Base-by-base conservation (phyloP, 2,113 vertebrate species). In the Acanthochromis polyacanthus region DNA sequence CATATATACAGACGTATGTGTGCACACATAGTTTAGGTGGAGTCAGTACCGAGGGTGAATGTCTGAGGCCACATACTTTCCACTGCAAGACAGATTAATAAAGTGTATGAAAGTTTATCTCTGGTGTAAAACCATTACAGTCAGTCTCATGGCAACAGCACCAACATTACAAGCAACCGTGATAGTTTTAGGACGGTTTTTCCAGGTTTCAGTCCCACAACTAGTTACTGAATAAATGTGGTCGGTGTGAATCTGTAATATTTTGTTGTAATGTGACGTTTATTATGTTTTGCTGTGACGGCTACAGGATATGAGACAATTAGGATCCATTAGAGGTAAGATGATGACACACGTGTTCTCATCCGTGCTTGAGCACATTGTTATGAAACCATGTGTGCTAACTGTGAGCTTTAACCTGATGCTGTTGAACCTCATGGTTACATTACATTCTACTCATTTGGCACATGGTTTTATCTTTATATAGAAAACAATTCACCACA, bases 61-160 rank as follows among this genome's bases (percentile, higher is more conserved):
- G 72, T 62, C 62, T 64, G 28, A 79, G 74, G 84, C 71, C 78
- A 40, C 30, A 61, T 30, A 60, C 57, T 81, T 71, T 55, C 63
- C 46, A 59, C n/a, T 15, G 48, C 48, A 51, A 25, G 40, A 66
- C 1, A 16, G 64, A 38, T n/a, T 22, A 55, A 80, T 62, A 22
- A 20, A 60, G 46, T 28, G 40, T 5, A 2, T 75, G 30, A 25
- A 25, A 25, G 25, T 75, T 59, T 1, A 3, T 43, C 45, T 57
- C 14, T 25, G 28, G 73, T 81, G 28, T 50, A 58, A 72, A 88
- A 69, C 62, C 48, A 55, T 30, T 61, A 78, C 5, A 30, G 57
- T 12, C 10, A 25, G 71, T 65, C 28, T 78, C 43, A 1, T 0
- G 10, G 4, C 73, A 17, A 28, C 64, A 28, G 40, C 60, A 17